Conservation (phyloP, 2,797 vertebrate genomes). For the Yasuhikotakia modesta region DNA sequence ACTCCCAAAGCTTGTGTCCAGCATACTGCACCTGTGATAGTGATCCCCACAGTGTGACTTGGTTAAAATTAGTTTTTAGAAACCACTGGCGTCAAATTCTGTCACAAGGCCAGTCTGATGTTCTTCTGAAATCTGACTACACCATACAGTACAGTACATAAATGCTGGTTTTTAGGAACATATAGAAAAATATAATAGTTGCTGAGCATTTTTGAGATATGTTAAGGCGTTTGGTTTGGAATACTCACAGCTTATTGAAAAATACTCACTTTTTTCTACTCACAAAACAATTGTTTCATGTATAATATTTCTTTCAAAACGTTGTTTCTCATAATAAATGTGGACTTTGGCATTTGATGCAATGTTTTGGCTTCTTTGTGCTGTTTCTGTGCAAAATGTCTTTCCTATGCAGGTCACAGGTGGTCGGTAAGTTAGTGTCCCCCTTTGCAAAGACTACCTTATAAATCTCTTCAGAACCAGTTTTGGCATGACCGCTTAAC, state of each 20-base stretch:
- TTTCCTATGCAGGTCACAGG: background rate
- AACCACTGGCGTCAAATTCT: constrained; percentile 43
- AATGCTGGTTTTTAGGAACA: background rate
- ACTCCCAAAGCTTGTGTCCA: constrained; percentile 19
- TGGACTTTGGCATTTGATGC: background rate
- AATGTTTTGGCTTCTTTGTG: too few species aligned
- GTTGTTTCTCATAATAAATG: background rate
- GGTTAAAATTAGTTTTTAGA: constrained; percentile 50
- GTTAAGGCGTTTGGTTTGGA: too few species aligned
- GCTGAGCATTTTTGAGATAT: too few species aligned
- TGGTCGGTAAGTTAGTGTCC: constrained; percentile 5
- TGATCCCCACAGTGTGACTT: constrained; percentile 26
- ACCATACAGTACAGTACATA: constrained; percentile 12
- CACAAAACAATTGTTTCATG: too few species aligned
- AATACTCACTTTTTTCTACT: too few species aligned
- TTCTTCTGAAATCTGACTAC: background rate
- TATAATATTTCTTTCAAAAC: background rate
- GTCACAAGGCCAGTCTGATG: constrained; percentile 7
- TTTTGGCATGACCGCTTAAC: background rate
- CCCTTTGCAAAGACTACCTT: background rate
- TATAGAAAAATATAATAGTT: background rate
- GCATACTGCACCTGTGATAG: constrained; percentile 10
- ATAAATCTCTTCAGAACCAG: constrained; percentile 17
- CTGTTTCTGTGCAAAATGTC: too few species aligned
- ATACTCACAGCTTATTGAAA: too few species aligned